Base-by-base conservation (phyloP, 2,888 invertebrate genomes). In the Eristalis tenax region DNA sequence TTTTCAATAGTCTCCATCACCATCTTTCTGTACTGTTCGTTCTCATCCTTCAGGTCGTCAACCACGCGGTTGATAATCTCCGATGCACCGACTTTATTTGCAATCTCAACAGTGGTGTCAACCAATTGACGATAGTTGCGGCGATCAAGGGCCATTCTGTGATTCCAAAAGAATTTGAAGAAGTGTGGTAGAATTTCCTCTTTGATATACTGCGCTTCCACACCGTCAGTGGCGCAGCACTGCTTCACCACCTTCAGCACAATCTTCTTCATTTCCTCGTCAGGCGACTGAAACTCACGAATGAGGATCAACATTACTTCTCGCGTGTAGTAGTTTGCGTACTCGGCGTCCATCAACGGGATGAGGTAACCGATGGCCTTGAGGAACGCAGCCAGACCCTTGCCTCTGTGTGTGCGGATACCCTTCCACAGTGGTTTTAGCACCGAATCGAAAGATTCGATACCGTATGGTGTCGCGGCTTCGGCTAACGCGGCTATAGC, bases 221-320 rank as follows among this genome's bases (percentile, higher is more conserved):
- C 99, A 96, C 99, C 99, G 93, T 99, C 99, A 0, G 99, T 99
- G 11, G 98, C 99, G 92, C 99, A 99, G 94, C 99, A 99, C 94
- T 99, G 99, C 93, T 99, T 99, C 83, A 99, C 99, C 86, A 99
- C 97, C 95, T 99, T 99, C 89, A 99, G 94, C 0, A 99, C 99
- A 94, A 99, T 99, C 93, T 99, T 99, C 93, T 99, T 99, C 99
- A 99, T 99, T 95, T 99, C 99, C 93, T 99, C 99, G 93, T 99
- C 99, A 0, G 99, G 99, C 79, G 99, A 99, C 94, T 99, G 99
- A 93, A 99, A 99, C 94, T 99, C 99, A 93, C 99, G 96, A 90
- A 99, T 99, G 32, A 99, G 94, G 93, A 99, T 99, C 93, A 98
- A 94, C 93, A 93, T 93, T 65, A 93, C 99, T 96, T 99, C 99